Evolutionary conservation across 2,888 invertebrate genomes (phyloP), one percentile per base, ranked within the genome.

Genomic region (Limulus polyphemus): DNA sequence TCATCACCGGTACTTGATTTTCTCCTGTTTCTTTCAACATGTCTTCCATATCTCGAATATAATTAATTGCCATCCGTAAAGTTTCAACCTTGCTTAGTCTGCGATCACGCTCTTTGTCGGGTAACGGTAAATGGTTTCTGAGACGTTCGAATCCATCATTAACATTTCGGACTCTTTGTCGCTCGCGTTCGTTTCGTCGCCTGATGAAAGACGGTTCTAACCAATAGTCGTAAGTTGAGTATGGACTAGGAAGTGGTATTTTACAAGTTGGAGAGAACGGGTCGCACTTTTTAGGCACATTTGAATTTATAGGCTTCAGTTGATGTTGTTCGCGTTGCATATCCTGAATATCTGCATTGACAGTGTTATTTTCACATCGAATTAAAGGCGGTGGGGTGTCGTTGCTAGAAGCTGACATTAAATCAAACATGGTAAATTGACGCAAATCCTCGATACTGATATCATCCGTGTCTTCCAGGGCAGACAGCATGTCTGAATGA

Each of bases 51-150:
- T 64, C 58, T 10, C 57, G 58, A 47, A 66, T 66, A 55, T 66
- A 66, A n/a, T 72, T 66, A 51, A 76, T 76, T 13, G 76, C 76
- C 16, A 74, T 65, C 11, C 74, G 70, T n/a, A 76, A 68, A 2
- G 75, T 76, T 68, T 76, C 76, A 51, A 76, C 76, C 68, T 76
- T 76, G 64, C 75, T 75, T 58, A 76, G 69, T 17, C 76, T 64
- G 11, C 58, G 47, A 46, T 65, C 62, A 14, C 61, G 59, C 16
- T 66, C 64, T 14, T 60, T 62, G 11, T 17, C 55, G 3, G 16
- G 49, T 16, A 73, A 56, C 7, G 77, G 77, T 47, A 77, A 65
- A 59, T 72, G 72, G n/a, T 69, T 68, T 49, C 75, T 62, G 50
- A 77, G 63, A 46, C 69, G 65, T 49, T 75, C 75, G 64, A 76